phyloP scores from a whole-genome alignment of 2,113 vertebrate genomes.

The Scopus umbretta region DNA sequence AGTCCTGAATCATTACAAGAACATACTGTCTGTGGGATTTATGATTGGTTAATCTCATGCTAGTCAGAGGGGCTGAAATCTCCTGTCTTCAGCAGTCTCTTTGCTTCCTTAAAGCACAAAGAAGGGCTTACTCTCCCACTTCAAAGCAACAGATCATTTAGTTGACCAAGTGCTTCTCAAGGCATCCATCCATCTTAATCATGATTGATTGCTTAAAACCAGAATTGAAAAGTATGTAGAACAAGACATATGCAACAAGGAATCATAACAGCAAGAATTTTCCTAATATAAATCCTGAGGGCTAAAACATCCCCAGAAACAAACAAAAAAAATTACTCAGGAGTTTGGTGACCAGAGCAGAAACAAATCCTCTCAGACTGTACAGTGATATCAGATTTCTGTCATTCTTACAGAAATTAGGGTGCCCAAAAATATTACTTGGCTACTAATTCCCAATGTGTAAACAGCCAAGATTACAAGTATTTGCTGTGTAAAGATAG shows the following conservation, averaged over 20 bases:
- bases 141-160: background rate
- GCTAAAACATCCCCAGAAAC: background rate
- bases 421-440: background rate
- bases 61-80: background rate
- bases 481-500: background rate
- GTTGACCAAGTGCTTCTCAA: background rate
- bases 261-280: background rate
- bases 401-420: background rate
- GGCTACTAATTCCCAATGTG: background rate
- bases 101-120: background rate
- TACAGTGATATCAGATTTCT: background rate
- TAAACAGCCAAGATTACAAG: background rate
- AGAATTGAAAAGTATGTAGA: background rate
- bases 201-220: background rate
- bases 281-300: background rate
- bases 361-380: background rate
- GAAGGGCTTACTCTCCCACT: background rate
- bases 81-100: background rate
- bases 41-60: background rate
- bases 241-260: background rate
- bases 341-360: background rate
- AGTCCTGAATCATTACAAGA: background rate
- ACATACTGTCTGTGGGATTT: background rate
- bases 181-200: background rate
- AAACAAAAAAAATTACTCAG: background rate